Conservation (phyloP, 2,113 vertebrate genomes). For the Platysternon megacephalum region DNA sequence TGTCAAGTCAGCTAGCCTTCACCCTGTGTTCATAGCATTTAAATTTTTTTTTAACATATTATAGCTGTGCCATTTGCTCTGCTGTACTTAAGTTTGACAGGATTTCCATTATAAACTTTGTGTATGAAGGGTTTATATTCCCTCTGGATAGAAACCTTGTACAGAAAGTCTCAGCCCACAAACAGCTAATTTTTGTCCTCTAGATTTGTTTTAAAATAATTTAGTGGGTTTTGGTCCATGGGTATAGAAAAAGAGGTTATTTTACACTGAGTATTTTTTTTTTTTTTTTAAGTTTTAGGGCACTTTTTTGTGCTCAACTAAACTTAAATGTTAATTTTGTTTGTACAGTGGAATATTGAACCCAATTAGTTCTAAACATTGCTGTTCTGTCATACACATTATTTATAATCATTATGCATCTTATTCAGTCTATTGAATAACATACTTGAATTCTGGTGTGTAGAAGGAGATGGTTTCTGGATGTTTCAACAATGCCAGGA, state of each 20-base stretch:
- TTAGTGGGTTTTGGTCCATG: background rate
- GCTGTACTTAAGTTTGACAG: slow-evolving; percentile 61
- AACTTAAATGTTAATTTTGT: background rate
- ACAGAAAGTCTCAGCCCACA: background rate
- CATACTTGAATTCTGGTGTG: accelerated
- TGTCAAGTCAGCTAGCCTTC: slow-evolving; percentile 86
- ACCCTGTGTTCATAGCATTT: slow-evolving; percentile 74
- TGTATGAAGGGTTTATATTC: slow-evolving; percentile 20
- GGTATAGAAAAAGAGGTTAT: background rate
- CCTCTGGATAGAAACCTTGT: slow-evolving; percentile 38
- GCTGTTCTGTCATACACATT: background rate
- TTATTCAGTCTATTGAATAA: background rate
- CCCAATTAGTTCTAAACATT: background rate
- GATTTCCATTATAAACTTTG: slow-evolving; percentile 68
- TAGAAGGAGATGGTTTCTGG: background rate
- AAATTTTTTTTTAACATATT: slow-evolving; percentile 68
- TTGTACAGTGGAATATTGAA: background rate
- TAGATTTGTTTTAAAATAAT: slow-evolving; percentile 11
- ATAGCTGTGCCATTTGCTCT: slow-evolving; percentile 57
- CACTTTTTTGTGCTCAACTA: background rate
- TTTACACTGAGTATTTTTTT: background rate
- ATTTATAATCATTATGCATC: background rate
- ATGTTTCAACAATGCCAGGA: background rate
- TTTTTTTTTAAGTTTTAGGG: background rate
- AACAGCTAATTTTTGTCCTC: background rate